These are phyloP conservation scores for Thamnophis sirtalis DNA, from an alignment of 2,113 vertebrate species.

Conservation along the genomic window DNA sequence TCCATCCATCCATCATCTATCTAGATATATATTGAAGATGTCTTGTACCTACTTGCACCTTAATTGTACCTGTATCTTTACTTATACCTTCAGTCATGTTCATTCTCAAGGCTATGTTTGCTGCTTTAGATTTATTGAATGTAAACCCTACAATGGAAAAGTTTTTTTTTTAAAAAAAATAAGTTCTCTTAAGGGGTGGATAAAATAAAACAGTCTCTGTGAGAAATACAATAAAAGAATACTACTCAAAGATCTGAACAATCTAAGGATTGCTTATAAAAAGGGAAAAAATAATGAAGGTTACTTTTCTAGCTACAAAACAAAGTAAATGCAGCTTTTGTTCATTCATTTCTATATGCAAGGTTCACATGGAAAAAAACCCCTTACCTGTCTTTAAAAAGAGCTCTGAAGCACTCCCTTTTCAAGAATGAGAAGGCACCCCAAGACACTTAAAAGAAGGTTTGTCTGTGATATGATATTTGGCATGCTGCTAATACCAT, in stretches of 20 bases:
- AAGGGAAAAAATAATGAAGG: not conserved
- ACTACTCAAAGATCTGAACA: not conserved
- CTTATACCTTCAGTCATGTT: not conserved
- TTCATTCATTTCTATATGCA: not conserved
- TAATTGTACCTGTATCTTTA: not conserved
- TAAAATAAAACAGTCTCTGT: not conserved
- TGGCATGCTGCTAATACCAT: not conserved
- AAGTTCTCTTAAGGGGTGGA: not conserved
- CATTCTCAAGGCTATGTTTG: not conserved
- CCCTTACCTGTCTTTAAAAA: not conserved
- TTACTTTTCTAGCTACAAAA: not conserved
- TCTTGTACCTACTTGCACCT: not conserved
- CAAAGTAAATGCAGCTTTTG: not conserved
- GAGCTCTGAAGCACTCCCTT: not conserved
- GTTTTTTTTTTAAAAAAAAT: not conserved
- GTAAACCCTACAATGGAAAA: not conserved
- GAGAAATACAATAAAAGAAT: not conserved
- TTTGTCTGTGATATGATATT: not conserved
- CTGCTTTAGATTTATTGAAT: not conserved
- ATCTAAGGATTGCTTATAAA: not conserved
- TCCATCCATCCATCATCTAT: too few species aligned
- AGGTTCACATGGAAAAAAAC: not conserved
- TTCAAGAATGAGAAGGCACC: not conserved
- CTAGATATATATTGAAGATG: too few species aligned
- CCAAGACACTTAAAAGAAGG: not conserved